Percentiles rank a stretch among this genome's conserved stretches.
Evolutionary conservation across 2,888 invertebrate genomes (phyloP).

Genomic region (Meteorus cinctellus): DNA sequence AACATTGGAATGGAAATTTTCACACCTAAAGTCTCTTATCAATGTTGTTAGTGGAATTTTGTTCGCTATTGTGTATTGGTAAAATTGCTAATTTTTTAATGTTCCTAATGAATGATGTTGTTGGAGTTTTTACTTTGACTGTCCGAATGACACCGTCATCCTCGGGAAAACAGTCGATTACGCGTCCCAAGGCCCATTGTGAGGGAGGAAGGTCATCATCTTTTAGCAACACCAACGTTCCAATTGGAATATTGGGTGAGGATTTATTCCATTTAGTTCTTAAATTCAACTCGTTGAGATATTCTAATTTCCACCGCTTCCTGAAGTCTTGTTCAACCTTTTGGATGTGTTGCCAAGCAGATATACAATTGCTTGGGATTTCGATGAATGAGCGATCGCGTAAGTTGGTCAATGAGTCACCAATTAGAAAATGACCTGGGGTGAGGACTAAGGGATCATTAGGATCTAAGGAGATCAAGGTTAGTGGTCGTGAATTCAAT

Average conservation of each 20-base stretch:
- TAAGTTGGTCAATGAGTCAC: conserved; percentile 43
- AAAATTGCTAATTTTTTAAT: conserved; percentile 43
- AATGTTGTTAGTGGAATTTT: not conserved
- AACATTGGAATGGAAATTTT: too few species aligned
- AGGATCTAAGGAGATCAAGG: conserved; percentile 42
- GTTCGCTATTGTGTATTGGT: not conserved
- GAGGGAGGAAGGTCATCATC: conserved; percentile 48
- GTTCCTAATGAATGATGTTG: conserved; percentile 38
- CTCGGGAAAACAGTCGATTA: conserved; percentile 50
- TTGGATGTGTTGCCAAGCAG: conserved; percentile 44
- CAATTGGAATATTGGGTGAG: conserved; percentile 25
- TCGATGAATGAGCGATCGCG: conserved; percentile 22
- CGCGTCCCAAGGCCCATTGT: conserved; percentile 52
- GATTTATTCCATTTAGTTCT: conserved; percentile 37
- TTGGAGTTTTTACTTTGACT: conserved; percentile 50
- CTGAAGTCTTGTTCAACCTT: conserved; percentile 45
- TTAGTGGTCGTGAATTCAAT: conserved; percentile 45
- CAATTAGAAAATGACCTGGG: conserved; percentile 48
- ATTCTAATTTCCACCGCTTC: conserved; percentile 46
- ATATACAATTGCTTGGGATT: conserved; percentile 41
- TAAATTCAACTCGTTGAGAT: conserved; percentile 40
- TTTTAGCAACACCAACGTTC: conserved; percentile 38
- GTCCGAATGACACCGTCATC: conserved; percentile 50
- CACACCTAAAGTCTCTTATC: too few species aligned
- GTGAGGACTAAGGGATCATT: conserved; percentile 37